Evolutionary conservation across 2,113 vertebrate genomes (phyloP), one percentile per base, ranked within the genome.

Genomic region (Neogobius melanostomus): DNA sequence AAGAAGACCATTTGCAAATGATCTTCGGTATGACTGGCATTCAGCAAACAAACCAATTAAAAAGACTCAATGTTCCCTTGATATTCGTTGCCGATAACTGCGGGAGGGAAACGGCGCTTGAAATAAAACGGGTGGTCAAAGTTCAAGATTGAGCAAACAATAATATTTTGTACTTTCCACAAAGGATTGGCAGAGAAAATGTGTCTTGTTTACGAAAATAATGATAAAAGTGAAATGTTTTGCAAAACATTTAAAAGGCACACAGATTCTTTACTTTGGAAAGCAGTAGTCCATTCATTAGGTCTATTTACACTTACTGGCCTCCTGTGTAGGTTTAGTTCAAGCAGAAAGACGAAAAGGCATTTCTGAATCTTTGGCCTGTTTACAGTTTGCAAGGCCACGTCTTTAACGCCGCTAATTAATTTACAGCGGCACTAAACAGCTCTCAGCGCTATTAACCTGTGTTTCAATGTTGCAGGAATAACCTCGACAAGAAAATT

Each of bases 371-470:
- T 50, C 49, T 50, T 50, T 14, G 49, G 11, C 49, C 49, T 50
- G 28, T 36, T 36, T 12, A 12, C 49, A 50, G 49, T 50, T 15
- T 57, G 63, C 47, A 42, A n/a, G 48, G 48, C 47, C 11, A 61
- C 14, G 48, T 74, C 59, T 80, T 60, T 21, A 8, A 21, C 21
- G 11, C 45, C 36, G 28, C 12, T 65, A 66, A 76, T 79, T 71
- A 57, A 78, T 73, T 68, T 62, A 42, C 44, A 53, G 21, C 54
- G 68, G 65, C 69, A 76, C 67, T 69, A 28, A 71, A 76, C 51
- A 66, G 60, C 66, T 72, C 57, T 68, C 48, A 15, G 7, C 64
- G 73, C 49, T 69, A 82, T 79, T 79, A 80, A 81, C 71, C 16
- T 28, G 52, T n/a, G 11, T 52, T 75, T 74, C 54, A 75, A 64